phyloP scores from a whole-genome alignment of 2,888 invertebrate genomes.

The Branchellion lobata region DNA sequence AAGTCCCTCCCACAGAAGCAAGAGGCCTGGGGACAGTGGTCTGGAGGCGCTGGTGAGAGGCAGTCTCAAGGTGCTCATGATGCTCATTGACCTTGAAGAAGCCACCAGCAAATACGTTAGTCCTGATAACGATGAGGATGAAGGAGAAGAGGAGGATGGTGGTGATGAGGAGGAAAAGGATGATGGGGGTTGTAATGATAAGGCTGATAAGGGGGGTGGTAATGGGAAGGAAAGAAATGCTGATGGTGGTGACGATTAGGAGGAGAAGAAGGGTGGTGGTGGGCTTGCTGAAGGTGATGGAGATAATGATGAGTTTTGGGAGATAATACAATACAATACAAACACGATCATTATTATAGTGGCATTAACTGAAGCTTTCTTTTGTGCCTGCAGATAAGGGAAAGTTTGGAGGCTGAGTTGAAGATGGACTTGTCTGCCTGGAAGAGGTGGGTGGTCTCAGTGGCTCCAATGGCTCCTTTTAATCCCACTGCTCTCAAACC shows the following conservation, averaged over 20 bases:
- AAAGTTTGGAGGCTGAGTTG: slow-evolving; percentile 60
- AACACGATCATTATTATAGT: too few species aligned
- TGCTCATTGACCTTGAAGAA: slow-evolving; percentile 94
- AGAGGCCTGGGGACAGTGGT: slow-evolving; percentile 43
- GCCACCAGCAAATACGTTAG: slow-evolving; percentile 80
- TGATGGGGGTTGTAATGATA: background rate
- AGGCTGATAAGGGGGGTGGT: background rate
- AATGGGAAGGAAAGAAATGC: background rate
- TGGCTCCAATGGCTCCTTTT: too few species aligned
- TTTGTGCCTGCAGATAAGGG: slow-evolving; percentile 78
- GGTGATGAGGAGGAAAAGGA: background rate
- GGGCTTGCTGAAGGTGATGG: slow-evolving; percentile 16
- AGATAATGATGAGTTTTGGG: background rate
- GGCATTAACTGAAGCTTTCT: too few species aligned
- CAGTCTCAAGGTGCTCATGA: slow-evolving; percentile 93
- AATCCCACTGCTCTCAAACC: too few species aligned
- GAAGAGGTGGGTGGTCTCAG: slow-evolving; percentile 13
- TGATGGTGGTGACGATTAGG: background rate
- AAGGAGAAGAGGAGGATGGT: background rate
- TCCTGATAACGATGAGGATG: too few species aligned
- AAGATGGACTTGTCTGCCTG: slow-evolving; percentile 48
- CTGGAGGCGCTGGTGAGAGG: slow-evolving; percentile 59
- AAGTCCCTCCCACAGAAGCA: background rate
- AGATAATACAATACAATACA: too few species aligned
- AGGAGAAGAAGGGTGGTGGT: background rate